Evolutionary conservation across 2,888 invertebrate species (phyloP), one percentile per base, ranked within the genome.

Genomic region (Drosophila rubida): DNA sequence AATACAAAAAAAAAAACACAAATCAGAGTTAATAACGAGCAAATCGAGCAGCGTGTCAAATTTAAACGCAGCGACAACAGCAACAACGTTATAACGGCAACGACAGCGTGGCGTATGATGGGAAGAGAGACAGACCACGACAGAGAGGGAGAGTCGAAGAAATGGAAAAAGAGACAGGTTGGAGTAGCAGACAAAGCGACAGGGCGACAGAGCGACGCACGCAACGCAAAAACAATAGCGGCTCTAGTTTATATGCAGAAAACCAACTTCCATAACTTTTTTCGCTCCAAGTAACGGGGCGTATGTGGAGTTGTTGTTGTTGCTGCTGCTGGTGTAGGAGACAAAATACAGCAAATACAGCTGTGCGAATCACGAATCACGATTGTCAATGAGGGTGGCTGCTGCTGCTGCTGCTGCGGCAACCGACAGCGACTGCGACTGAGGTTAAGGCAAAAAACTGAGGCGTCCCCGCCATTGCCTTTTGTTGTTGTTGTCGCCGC

Each of bases 181-280:
- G n/a, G n/a, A 32, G n/a, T 4, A 41, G 35, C 57, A 49, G 50
- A 32, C 30, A 39, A 11, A 39, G 19, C 14, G 37, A 42, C 37
- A 19, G 19, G 42, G 19, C n/a, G 30, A 55, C 41, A 44, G 37
- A 44, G 53, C 37, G 53, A 54, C 39, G 19, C 74, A 78, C 62
- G 57, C 75, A 68, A 75, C 69, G 53, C 39, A 4, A 57, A 39
- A 71, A 59, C 58, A 71, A 60, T 22, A 68, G 59, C 37, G 54
- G 61, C 19, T 19, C 19, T 19, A 19, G 19, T 19, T 19, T 19
- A 67, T 54, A 59, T 77, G 61, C 61, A 58, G 22, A 49, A 53
- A 49, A 58, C 57, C 51, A 62, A 37, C 27, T 35, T 25, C 14
- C 46, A 50, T 32, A 32, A n/a, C 32, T 32, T 27, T 27, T 41